phyloP scores from a whole-genome alignment of 2,888 invertebrate species.

The Malacosoma neustria region DNA sequence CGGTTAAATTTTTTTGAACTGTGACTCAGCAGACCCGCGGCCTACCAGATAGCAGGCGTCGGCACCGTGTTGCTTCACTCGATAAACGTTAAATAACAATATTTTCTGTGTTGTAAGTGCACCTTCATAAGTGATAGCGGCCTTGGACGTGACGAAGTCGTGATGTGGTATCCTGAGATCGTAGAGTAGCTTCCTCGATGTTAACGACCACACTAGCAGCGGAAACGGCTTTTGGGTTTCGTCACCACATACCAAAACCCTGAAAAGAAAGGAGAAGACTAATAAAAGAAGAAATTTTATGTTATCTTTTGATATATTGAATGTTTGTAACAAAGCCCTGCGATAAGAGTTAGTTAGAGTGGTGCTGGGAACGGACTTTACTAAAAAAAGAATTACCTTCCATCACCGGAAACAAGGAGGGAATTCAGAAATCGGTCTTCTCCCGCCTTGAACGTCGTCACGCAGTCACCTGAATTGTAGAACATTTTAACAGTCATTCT shows the following conservation, averaged over 20 bases:
- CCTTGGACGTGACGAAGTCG: constrained; percentile 88
- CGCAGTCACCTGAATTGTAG: constrained; percentile 78
- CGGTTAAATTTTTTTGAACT: too few species aligned
- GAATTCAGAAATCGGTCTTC: constrained; percentile 94
- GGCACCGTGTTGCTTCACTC: too few species aligned
- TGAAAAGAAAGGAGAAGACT: too few species aligned
- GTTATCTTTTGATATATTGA: too few species aligned
- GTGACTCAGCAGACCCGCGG: too few species aligned
- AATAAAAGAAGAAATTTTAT: too few species aligned
- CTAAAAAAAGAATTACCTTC: constrained; percentile 79
- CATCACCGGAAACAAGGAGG: constrained; percentile 89
- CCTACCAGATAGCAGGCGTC: too few species aligned
- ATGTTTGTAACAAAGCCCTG: too few species aligned
- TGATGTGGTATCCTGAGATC: constrained; percentile 92
- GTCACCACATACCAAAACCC: constrained; percentile 91
- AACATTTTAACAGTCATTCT: not conserved
- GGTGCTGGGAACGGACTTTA: too few species aligned
- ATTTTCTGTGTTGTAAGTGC: too few species aligned
- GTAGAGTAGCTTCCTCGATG: constrained; percentile 87
- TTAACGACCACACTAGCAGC: constrained; percentile 90
- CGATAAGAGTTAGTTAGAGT: too few species aligned
- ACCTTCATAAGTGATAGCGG: constrained; percentile 91
- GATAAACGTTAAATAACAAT: too few species aligned
- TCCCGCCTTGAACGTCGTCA: constrained; percentile 91
- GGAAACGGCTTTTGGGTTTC: constrained; percentile 95